Evolutionary conservation across 2,113 vertebrate species (phyloP).

Genomic region (Dissostichus mawsoni): DNA sequence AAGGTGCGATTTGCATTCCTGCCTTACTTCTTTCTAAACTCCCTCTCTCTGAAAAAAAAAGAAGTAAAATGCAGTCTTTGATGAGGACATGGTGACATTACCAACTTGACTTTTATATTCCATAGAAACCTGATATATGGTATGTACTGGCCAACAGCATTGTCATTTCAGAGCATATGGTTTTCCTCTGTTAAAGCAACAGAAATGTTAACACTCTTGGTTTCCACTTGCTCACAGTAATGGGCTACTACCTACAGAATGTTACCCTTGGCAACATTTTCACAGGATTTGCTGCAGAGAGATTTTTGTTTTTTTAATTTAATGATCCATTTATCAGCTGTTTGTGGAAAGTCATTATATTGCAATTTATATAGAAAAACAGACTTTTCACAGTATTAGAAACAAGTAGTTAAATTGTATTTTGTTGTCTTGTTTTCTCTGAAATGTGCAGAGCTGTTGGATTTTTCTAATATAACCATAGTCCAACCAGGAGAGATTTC

Average conservation of each 20-base stretch:
- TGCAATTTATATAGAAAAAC: not conserved
- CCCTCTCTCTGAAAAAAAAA: not conserved
- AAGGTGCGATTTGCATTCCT: constrained; percentile 23
- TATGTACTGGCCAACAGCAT: constrained; percentile 6
- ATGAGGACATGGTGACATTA: constrained; percentile 7
- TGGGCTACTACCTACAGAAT: not conserved
- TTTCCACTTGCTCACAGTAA: not conserved
- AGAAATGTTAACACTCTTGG: not conserved
- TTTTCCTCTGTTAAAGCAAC: not conserved
- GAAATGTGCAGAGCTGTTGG: not conserved
- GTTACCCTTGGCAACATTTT: not conserved
- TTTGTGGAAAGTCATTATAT: not conserved
- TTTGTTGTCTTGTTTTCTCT: constrained; percentile 10
- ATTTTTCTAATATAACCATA: not conserved
- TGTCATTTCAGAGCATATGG: not conserved
- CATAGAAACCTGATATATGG: not conserved
- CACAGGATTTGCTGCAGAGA: not conserved
- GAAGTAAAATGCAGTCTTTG: constrained; percentile 7
- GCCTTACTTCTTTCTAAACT: constrained; percentile 20
- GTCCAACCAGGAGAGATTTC: not conserved
- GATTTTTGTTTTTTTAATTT: not conserved
- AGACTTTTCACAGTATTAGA: constrained; percentile 15
- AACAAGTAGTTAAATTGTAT: not conserved
- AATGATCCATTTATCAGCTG: not conserved
- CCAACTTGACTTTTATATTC: constrained; percentile 1